Evolutionary conservation across 2,113 vertebrate genomes (phyloP).

Genomic region (Hucho hucho): DNA sequence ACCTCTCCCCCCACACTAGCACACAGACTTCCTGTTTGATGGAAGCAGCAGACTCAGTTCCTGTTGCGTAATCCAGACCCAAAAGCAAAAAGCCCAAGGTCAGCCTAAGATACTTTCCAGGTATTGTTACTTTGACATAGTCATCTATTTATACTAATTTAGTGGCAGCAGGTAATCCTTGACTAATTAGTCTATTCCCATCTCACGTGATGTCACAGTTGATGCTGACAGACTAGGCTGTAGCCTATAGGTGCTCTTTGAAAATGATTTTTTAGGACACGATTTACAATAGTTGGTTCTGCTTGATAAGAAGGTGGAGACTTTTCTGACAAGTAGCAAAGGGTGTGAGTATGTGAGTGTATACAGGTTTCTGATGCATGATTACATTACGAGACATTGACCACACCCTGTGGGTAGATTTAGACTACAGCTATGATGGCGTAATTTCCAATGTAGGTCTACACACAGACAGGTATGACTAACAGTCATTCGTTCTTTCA

Average conservation of each 20-base stretch:
- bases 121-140: conserved; percentile 36
- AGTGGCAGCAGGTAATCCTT: conserved; percentile 32
- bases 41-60: conserved; percentile 36
- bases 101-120: conserved; percentile 25
- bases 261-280: conserved; percentile 24
- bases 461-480: too few species aligned
- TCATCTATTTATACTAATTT: conserved; percentile 23
- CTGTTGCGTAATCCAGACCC: conserved; percentile 30
- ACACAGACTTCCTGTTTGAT: conserved; percentile 31
- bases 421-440: too few species aligned
- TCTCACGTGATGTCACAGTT: background rate
- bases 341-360: background rate
- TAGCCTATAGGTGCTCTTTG: background rate
- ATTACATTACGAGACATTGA: background rate
- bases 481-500: too few species aligned
- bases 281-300: background rate
- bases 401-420: background rate
- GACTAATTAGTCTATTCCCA: conserved; percentile 39
- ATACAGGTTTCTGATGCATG: background rate
- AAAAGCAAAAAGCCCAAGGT: background rate
- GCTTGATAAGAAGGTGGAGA: background rate
- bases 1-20: conserved; percentile 16
- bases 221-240: background rate
- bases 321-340: background rate
- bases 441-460: too few species aligned